Percentiles rank a stretch among this genome's conserved stretches.
Evolutionary conservation across 2,888 invertebrate species (phyloP).

Genomic region (Hirtodrosophila trivittata): DNA sequence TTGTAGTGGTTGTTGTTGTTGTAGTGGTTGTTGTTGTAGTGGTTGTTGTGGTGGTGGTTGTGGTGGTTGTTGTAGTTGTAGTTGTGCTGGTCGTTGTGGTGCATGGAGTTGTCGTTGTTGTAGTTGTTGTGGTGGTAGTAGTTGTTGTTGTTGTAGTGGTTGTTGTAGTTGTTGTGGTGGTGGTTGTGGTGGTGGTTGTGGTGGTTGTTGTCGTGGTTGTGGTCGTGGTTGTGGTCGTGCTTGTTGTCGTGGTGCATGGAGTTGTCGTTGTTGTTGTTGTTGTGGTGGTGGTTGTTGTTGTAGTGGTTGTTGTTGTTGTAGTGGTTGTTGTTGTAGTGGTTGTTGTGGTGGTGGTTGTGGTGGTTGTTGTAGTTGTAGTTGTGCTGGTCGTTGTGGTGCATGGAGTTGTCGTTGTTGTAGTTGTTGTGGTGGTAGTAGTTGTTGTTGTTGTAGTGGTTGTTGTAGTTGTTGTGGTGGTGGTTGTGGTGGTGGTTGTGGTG

Average conservation of each 20-base stretch:
- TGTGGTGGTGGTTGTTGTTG: not conserved
- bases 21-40: slow-evolving; percentile 6
- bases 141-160: slow-evolving; percentile 14
- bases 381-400: slow-evolving; percentile 15
- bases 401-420: not conserved
- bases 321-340: slow-evolving; percentile 16
- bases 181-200: slow-evolving; percentile 10
- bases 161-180: slow-evolving; percentile 13
- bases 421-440: not conserved
- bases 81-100: slow-evolving; percentile 12
- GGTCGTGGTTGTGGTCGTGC: slow-evolving; percentile 7
- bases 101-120: slow-evolving; percentile 3
- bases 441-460: slow-evolving; percentile 6
- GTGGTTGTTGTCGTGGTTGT: slow-evolving; percentile 21
- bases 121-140: slow-evolving; percentile 20
- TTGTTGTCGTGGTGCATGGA: slow-evolving; percentile 18
- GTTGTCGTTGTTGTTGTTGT: slow-evolving; percentile 3
- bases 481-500: slow-evolving; percentile 1
- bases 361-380: slow-evolving; percentile 8
- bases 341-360: slow-evolving; percentile 16
- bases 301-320: slow-evolving; percentile 11
- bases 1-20: slow-evolving; percentile 8
- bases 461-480: slow-evolving; percentile 17
- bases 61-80: slow-evolving; percentile 17
- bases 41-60: slow-evolving; percentile 12